A percentile compares a stretch with the other conserved stretches of the same genome.
phyloP scores from a whole-genome alignment of 2,888 invertebrate species.

The Gastracanthus pulcherrimus region DNA sequence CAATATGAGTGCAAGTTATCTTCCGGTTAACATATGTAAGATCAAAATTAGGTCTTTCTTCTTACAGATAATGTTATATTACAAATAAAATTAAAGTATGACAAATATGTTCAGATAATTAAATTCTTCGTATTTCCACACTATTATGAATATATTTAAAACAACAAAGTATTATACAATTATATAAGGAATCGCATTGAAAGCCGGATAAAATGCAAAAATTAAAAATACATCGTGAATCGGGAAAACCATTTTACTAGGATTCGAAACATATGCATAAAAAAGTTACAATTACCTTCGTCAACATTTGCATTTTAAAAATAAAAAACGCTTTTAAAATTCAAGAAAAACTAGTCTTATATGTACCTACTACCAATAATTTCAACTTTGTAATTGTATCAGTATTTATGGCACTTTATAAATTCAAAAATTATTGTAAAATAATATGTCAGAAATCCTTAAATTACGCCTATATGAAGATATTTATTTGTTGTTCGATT shows the following conservation, averaged over 20 bases:
- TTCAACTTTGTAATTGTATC: neutral
- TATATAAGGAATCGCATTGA: neutral
- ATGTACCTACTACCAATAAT: neutral
- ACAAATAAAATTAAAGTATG: no score
- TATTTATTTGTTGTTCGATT: no score
- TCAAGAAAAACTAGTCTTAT: constrained; percentile 17
- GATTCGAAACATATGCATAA: neutral
- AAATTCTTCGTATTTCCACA: neutral
- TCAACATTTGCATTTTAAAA: neutral
- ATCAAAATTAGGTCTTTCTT: no score
- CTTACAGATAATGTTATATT: no score
- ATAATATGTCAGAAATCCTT: no score
- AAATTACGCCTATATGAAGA: no score
- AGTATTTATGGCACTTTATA: neutral
- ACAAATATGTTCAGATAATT: no score
- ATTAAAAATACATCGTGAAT: neutral
- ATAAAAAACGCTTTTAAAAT: neutral
- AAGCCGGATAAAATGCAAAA: neutral
- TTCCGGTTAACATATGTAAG: no score
- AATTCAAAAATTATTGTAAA: neutral
- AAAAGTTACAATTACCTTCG: neutral
- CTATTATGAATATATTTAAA: neutral
- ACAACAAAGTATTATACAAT: neutral
- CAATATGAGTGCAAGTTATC: no score
- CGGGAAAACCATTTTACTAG: neutral